phyloP scores from a whole-genome alignment of 1,140 invertebrate genomes.

The Solenopsis invicta region DNA sequence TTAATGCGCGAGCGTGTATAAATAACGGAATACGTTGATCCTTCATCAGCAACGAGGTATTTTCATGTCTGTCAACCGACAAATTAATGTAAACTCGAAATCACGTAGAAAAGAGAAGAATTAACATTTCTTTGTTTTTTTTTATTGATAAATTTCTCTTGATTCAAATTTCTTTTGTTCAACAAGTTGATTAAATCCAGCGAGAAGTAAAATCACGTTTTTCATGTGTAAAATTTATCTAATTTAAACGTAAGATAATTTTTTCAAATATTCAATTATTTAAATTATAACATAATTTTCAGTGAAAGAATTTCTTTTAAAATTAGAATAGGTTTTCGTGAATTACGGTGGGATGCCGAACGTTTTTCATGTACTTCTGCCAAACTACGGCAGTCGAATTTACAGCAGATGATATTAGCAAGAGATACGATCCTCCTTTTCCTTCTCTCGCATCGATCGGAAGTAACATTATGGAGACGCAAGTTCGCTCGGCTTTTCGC shows the following conservation, averaged over 20 bases:
- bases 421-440: not conserved
- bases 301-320: not conserved
- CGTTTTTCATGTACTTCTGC: not conserved
- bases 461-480: constrained; percentile 73
- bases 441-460: constrained; percentile 67
- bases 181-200: not conserved
- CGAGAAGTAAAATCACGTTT: not conserved
- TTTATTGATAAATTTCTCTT: not conserved
- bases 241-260: not conserved
- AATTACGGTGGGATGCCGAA: not conserved
- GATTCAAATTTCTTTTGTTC: not conserved
- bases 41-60: constrained; percentile 23
- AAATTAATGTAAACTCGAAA: constrained; percentile 15
- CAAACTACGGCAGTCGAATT: constrained; percentile 10
- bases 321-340: not conserved
- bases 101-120: not conserved
- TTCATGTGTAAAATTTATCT: not conserved
- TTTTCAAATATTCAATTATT: not conserved
- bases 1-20: constrained; percentile 40
- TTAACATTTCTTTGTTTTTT: not conserved
- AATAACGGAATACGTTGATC: constrained; percentile 44
- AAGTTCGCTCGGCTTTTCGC: constrained; percentile 67
- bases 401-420: constrained; percentile 27
- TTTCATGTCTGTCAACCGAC: not conserved
- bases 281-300: not conserved